Evolutionary conservation across 2,113 vertebrate species (phyloP), one percentile per base, ranked within the genome.

Genomic region (Zosterops borbonicus): DNA sequence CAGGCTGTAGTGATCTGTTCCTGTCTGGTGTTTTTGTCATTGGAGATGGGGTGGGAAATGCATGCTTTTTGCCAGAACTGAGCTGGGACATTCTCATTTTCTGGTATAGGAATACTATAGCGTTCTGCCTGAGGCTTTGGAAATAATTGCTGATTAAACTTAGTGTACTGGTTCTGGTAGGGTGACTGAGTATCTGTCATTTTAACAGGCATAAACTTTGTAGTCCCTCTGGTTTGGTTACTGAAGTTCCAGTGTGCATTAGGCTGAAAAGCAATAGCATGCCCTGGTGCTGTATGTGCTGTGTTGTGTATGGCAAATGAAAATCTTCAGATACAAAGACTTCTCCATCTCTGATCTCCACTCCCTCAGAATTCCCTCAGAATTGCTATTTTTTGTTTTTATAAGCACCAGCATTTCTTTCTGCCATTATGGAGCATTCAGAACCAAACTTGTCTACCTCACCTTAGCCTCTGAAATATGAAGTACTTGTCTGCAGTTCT

Each of bases 141-240:
- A 94, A 96, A 95, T 77, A 96, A 47, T 95, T 94, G 50, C 55
- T 92, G 46, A 88, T 97, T 76, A 77, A 76, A 88, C 24, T 79
- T 80, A 33, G 27, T 19, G 11, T 42, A 28, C 5, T 76, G 41
- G 19, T 69, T 60, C n/a, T 79, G 46, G 7, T 35, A 44, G 46
- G 37, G 13, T 87, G 49, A 39, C 41, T 1, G 20, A 52, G 22
- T 49, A 35, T 67, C 42, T 89, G 25, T 76, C 25, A 13, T 65
- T 75, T 82, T 79, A 53, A 35, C 47, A 53, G 76, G 35, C 19
- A 16, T 28, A 27, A 82, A 28, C 31, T 94, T 58, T 35, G 21
- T 68, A 76, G 33, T 21, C 20, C 23, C 13, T 18, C 17, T 59
- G 4, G 23, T 58, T 63, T 1, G 2, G 20, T 76, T 71, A 14